Base-by-base conservation (phyloP, 2,113 vertebrate genomes). In the Solenodon paradoxus region DNA sequence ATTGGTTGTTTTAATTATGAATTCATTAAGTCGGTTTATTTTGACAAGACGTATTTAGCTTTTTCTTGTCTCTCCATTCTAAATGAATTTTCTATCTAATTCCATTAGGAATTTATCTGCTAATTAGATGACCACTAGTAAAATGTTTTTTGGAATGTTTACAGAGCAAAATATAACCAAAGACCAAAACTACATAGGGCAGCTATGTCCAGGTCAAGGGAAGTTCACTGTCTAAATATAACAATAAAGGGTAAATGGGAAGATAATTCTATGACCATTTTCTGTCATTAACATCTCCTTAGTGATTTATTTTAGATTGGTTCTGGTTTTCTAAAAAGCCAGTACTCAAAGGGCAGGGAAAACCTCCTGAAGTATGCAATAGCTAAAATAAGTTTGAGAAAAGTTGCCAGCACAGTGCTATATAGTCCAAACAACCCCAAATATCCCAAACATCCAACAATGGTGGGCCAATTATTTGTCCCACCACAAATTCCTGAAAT, bases 151-250 rank as follows among this genome's bases (percentile, higher is more conserved):
- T 53, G 72, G 42, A 64, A 83, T 92, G 95, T 49, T 88, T 40
- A 74, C 5, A 57, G 10, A 85, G 35, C 26, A 92, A 92, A 74
- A 66, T 64, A 72, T 30, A 86, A 94, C 49, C 20, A 51, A 95
- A 24, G 38, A n/a, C 53, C 61, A 64, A 84, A 94, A 80, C 78
- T 74, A 79, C 64, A 79, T 42, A 71, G 32, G 19, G 12, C 35
- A 81, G 30, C 61, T 53, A 40, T 77, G 61, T 87, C 47, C 79
- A 87, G 38, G 63, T 90, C 11, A 2, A 55, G 22, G 16, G 49
- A 90, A 64, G 61, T 61, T 96, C 28, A n/a, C 45, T 66, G 83
- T 87, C 77, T 91, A 95, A 96, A 92, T 78, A 63, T 13, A 80
- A 66, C 51, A 71, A 78, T 74, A 47, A 82, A 87, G 55, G 47